Conservation (phyloP, 2,113 vertebrate genomes). For the Arvicanthis niloticus region DNA sequence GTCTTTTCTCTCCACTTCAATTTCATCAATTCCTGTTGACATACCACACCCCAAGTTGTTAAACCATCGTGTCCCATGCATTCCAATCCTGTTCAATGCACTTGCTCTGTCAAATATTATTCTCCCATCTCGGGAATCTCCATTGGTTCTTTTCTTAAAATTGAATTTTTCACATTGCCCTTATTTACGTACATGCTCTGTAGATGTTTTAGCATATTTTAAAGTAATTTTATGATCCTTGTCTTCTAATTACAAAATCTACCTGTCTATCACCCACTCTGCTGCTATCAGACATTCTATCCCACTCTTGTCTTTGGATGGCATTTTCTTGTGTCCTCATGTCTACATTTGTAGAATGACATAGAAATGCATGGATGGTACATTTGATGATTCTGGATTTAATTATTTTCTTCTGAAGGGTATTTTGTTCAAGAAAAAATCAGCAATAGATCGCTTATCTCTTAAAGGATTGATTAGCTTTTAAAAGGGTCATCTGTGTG, state of each 20-base stretch:
- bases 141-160: neutral
- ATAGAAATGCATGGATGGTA: neutral
- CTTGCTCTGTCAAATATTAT: neutral
- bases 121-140: neutral
- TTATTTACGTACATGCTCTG: neutral
- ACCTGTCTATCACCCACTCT: neutral
- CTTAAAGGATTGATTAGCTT: neutral
- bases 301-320: neutral
- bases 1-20: neutral
- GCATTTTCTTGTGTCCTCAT: neutral
- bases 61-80: neutral
- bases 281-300: no score
- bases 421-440: neutral
- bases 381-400: neutral
- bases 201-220: neutral
- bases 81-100: neutral
- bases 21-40: neutral
- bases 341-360: neutral
- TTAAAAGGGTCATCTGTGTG: neutral
- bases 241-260: neutral
- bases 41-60: neutral
- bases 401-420: slow-evolving; percentile 1
- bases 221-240: neutral
- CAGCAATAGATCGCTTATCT: neutral
- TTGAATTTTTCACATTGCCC: neutral